Evolutionary conservation across 2,113 vertebrate genomes (phyloP).

Genomic region (Campylomormyrus tamandua): DNA sequence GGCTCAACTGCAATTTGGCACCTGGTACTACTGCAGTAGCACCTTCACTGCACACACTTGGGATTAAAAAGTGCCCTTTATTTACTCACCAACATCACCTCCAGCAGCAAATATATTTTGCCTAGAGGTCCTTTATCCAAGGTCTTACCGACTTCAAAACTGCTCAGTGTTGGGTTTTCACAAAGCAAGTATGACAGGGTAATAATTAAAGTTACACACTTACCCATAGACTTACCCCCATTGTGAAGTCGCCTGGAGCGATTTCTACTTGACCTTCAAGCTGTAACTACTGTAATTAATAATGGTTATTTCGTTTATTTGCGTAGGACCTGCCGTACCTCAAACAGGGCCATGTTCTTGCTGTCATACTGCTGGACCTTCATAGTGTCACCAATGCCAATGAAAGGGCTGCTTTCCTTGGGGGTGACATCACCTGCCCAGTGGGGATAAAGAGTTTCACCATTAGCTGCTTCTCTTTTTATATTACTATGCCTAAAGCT

Average conservation of each 20-base stretch:
- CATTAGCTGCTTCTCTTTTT: neutral
- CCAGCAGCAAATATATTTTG: neutral
- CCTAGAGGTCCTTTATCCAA: slow-evolving; percentile 3
- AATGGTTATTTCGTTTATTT: neutral
- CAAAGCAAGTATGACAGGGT: neutral
- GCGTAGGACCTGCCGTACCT: neutral
- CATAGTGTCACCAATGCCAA: slow-evolving; percentile 83
- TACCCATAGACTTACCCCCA: neutral
- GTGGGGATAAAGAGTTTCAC: slow-evolving; percentile 17
- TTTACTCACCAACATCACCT: neutral
- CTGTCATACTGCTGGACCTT: slow-evolving; percentile 89
- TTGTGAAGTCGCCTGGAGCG: neutral
- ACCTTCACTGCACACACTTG: neutral
- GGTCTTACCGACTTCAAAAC: neutral
- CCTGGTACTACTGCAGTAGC: neutral
- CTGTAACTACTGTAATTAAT: neutral
- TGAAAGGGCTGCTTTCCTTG: slow-evolving; percentile 94
- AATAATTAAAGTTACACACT: neutral
- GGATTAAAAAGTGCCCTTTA: neutral
- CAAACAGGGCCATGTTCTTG: slow-evolving; percentile 73
- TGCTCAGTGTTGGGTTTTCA: neutral
- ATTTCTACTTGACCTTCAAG: neutral
- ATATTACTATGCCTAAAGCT: neutral
- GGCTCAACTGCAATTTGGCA: neutral
- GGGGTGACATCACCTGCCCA: slow-evolving; percentile 81